Evolutionary conservation across 1,140 invertebrate genomes (phyloP), one percentile per base, ranked within the genome.

Genomic region (Dendrolimus kikuchii): DNA sequence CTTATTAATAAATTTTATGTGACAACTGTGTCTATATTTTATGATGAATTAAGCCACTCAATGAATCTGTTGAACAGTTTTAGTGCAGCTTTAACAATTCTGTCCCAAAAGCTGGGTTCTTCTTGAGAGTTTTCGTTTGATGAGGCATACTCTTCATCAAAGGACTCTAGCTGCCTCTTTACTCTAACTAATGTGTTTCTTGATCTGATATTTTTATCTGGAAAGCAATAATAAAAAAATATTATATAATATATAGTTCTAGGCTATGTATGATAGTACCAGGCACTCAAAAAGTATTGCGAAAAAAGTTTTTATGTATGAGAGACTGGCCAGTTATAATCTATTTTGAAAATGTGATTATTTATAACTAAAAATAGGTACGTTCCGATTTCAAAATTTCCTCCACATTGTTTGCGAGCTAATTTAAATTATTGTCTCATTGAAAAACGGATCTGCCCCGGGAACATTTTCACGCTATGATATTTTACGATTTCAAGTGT

Each of bases 41-140:
- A 65, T 49, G 56, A 77, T 38, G 75, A 60, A 59, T 82, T 82
- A 40, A 82, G 55, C 79, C 79, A 82, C 68, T 81, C 74, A 49
- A 82, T 59, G 55, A 82, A 77, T 59, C 45, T 70, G 48, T 59
- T 79, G 49, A 82, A 81, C 53, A 80, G 49, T 55, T 68, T 79
- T n/a, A 79, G 41, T 10, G 77, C 77, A 43, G 76, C 64, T 71
- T 73, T 80, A 40, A 82, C 66, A 46, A 79, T 60, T 71, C 66
- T 71, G 51, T 79, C 77, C 79, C 79, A 82, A 60, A 82, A 74
- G 5, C 76, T 59, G 10, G 71, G 57, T 52, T 78, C 74, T 42
- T 80, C 71, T 59, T 73, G 54, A 38, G 55, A 51, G 8, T 68
- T 58, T 53, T 69, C 56, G 46, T 40, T 55, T 37, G 53, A 6